phyloP scores from a whole-genome alignment of 2,888 invertebrate species.

The Agonopterix alstromeriana region DNA sequence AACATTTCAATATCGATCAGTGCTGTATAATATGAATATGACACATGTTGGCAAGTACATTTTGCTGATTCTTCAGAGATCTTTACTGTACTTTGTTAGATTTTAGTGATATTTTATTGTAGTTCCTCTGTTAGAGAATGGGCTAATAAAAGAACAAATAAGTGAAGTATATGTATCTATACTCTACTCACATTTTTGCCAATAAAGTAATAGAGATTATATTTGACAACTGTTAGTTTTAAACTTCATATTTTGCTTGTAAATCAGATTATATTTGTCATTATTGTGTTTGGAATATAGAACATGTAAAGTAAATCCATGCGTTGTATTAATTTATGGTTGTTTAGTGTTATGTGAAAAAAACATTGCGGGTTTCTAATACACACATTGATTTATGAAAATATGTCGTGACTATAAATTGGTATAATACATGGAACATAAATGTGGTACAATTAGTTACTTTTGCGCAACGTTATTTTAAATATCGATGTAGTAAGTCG shows the following conservation, averaged over 20 bases:
- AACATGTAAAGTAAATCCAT: no score
- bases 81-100: constrained; percentile 49
- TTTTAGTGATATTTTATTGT: constrained; percentile 38
- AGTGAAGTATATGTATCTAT: constrained; percentile 16
- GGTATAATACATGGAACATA: constrained; percentile 21
- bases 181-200: constrained; percentile 28
- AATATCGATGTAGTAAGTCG: constrained; percentile 46
- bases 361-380: no score
- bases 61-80: constrained; percentile 52
- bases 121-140: constrained; percentile 27
- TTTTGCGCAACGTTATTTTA: constrained; percentile 41
- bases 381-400: no score
- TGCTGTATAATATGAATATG: constrained; percentile 21
- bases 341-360: no score
- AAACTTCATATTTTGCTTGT: constrained; percentile 6
- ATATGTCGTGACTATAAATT: no score
- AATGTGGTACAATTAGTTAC: constrained; percentile 57
- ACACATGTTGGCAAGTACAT: constrained; percentile 54
- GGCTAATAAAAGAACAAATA: constrained; percentile 45
- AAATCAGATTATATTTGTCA: neutral
- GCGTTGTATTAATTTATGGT: no score
- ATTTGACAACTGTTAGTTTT: constrained; percentile 18
- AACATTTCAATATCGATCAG: constrained; percentile 1
- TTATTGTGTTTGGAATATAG: constrained; percentile 7
- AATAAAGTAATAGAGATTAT: constrained; percentile 35